Conservation (phyloP, 2,113 vertebrate genomes). For the Desmodus rotundus region DNA sequence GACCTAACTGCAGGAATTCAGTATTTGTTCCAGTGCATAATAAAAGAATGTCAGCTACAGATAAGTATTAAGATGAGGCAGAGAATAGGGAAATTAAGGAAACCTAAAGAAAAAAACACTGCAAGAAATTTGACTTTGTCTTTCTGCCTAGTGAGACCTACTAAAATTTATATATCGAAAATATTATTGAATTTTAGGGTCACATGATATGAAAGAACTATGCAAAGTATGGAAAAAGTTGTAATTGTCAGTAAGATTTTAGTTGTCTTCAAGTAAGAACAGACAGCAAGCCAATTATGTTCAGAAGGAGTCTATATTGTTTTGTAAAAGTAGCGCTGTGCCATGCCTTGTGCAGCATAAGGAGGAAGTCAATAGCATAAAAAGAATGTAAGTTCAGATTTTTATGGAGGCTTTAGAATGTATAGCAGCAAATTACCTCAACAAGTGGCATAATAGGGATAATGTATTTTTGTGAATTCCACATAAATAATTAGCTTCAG, state of each 20-base stretch:
- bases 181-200: not conserved
- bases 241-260: not conserved
- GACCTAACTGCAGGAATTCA: not conserved
- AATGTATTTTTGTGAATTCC: not conserved
- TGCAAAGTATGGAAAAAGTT: not conserved
- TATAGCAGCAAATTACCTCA: not conserved
- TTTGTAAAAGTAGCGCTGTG: not conserved
- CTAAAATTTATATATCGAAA: not conserved
- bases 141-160: not conserved
- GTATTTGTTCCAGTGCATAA: not conserved
- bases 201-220: not conserved
- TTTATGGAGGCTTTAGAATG: not conserved
- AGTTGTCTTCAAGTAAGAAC: not conserved
- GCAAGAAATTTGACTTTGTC: not conserved
- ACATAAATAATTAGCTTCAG: not conserved
- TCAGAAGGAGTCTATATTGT: not conserved
- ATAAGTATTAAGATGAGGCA: not conserved
- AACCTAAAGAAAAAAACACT: not conserved
- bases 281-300: not conserved
- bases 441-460: not conserved
- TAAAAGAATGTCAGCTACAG: not conserved
- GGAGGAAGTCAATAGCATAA: not conserved
- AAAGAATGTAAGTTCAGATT: not conserved
- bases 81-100: not conserved
- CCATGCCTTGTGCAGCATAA: not conserved